Evolutionary conservation across 2,797 vertebrate species (phyloP).

Genomic region (Acanthiza pusilla): DNA sequence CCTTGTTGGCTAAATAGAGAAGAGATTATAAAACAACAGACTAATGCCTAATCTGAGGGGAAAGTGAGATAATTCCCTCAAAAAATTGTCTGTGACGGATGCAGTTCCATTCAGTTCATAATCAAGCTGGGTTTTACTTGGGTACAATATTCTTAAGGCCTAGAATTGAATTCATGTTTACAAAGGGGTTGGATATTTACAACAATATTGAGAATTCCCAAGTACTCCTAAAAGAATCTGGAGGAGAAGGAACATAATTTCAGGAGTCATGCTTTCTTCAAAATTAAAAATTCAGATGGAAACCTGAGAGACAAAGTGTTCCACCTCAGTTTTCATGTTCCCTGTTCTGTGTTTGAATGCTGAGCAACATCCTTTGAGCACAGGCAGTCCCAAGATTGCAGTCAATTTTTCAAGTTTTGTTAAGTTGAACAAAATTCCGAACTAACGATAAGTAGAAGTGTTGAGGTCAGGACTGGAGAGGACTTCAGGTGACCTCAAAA

Average conservation of each 20-base stretch:
- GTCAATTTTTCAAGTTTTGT: neutral
- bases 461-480: neutral
- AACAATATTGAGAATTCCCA: neutral
- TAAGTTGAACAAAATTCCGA: neutral
- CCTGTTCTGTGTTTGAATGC: neutral
- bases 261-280: neutral
- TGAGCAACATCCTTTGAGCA: neutral
- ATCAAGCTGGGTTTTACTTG: neutral
- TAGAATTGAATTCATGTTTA: neutral
- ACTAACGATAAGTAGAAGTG: neutral
- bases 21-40: neutral
- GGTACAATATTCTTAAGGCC: neutral
- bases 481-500: neutral
- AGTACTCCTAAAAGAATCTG: neutral
- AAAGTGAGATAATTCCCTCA: neutral
- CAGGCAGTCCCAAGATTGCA: neutral
- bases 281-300: neutral
- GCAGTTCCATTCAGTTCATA: neutral
- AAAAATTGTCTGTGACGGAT: neutral
- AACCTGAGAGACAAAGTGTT: neutral
- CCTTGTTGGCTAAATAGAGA: neutral
- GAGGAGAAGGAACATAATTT: neutral
- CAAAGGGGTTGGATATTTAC: neutral
- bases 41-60: neutral
- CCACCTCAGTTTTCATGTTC: neutral